Evolutionary conservation across 2,888 invertebrate species (phyloP), one percentile per base, ranked within the genome.

Genomic region (Deilephila porcellus): DNA sequence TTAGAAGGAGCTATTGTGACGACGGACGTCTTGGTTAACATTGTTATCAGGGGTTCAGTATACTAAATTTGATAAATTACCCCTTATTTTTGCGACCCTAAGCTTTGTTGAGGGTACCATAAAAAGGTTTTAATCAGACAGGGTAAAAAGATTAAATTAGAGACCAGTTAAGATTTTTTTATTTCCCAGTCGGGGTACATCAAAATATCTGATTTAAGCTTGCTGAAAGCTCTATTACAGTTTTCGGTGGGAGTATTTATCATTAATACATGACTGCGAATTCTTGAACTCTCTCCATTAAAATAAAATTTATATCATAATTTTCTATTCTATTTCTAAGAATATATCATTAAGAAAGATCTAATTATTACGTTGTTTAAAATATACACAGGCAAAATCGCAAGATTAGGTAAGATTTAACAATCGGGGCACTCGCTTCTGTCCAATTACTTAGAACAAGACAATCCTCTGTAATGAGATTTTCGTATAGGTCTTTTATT

Each of bases 401-500:
- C 45, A 11, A 14, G 4, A 45, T 64, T 64, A 64, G 14, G 11
- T 20, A 45, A 20, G n/a, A 20, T 64, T 64, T 45, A 64, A 45
- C 37, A 45, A 45, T 45, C 64, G 20, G 64, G 37, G 45, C 20
- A 37, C n/a, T 63, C 19, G 34, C 63, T 63, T 37, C 25, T 52
- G 45, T 67, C 45, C 67, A 67, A 67, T 67, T 67, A 52, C 52
- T 67, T 67, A 45, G 25, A 25, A 52, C 20, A 67, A 67, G 25
- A 45, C 1, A 45, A 17, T 52, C 20, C 25, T 52, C 17, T 3
- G 52, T 67, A 67, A 67, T 67, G 52, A 52, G 67, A 67, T 67
- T 67, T 45, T 67, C 67, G 52, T 67, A 45, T 25, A 52, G 67
- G 52, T 52, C 52, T 67, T 67, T 67, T 52, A 67, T 52, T 67